A percentile compares a stretch with the other conserved stretches of the same genome.
phyloP scores from a whole-genome alignment of 2,888 invertebrate species.

The Eurois occulta region DNA sequence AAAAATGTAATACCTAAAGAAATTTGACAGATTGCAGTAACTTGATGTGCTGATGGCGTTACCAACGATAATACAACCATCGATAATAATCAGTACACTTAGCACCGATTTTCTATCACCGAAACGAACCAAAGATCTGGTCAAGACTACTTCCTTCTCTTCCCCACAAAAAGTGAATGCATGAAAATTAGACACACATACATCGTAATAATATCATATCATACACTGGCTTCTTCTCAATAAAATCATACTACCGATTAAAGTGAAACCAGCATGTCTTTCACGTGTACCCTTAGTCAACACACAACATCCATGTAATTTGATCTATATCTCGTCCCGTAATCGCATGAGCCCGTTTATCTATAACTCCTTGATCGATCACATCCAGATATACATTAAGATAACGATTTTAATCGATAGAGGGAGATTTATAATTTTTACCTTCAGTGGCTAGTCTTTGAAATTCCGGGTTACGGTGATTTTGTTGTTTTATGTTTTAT shows the following conservation, averaged over 20 bases:
- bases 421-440: constrained; percentile 80
- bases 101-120: neutral
- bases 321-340: constrained; percentile 79
- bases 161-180: neutral
- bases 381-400: constrained; percentile 80
- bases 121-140: neutral
- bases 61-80: too few relatives aligned
- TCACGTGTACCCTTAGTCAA: constrained; percentile 69
- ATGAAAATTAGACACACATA: neutral
- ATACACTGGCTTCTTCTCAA: neutral
- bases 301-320: constrained; percentile 80
- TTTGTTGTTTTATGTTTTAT: constrained; percentile 41
- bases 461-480: constrained; percentile 63
- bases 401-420: constrained; percentile 83
- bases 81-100: neutral
- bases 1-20: too few relatives aligned
- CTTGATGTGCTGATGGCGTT: too few relatives aligned
- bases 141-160: neutral
- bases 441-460: constrained; percentile 66
- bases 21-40: too few relatives aligned
- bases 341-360: constrained; percentile 80
- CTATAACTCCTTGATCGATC: constrained; percentile 87
- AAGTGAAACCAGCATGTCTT: constrained; percentile 14
- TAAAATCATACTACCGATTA: neutral
- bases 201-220: too few relatives aligned